Conservation (phyloP, 2,113 vertebrate species). For the Epinephelus cyanopodus region DNA sequence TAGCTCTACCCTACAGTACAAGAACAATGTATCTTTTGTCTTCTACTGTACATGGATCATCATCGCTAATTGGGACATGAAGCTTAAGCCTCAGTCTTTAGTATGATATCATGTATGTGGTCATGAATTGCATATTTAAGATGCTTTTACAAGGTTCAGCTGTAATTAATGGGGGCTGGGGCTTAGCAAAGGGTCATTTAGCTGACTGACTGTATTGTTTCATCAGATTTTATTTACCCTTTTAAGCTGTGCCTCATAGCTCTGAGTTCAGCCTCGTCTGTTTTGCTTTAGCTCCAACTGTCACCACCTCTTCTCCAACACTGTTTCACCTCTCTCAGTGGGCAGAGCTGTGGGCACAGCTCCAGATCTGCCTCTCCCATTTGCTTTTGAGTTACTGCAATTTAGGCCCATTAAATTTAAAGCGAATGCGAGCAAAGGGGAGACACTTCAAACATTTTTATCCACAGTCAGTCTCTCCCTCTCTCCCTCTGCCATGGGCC, state of each 20-base stretch:
- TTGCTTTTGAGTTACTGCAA: conserved; percentile 42
- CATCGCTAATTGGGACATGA: not conserved
- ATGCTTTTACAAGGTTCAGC: not conserved
- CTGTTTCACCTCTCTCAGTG: conserved; percentile 18
- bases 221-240: not conserved
- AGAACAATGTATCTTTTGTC: not conserved
- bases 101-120: not conserved
- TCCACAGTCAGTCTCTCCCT: conserved; percentile 16
- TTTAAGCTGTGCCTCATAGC: conserved; percentile 7
- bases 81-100: not conserved
- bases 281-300: conserved; percentile 37
- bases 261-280: conserved; percentile 15
- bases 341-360: conserved; percentile 20
- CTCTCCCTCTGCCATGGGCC: conserved; percentile 4
- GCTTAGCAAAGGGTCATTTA: not conserved
- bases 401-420: conserved; percentile 62
- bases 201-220: not conserved
- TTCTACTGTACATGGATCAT: not conserved
- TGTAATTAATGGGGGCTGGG: not conserved
- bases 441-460: conserved; percentile 51
- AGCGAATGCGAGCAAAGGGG: conserved; percentile 36
- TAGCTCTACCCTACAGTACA: not conserved
- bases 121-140: not conserved
- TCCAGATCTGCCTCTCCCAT: conserved; percentile 48
- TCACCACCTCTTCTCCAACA: conserved; percentile 39